Evolutionary conservation across 2,888 invertebrate genomes (phyloP), one percentile per base, ranked within the genome.

Genomic region (Heteromurus nitidus): DNA sequence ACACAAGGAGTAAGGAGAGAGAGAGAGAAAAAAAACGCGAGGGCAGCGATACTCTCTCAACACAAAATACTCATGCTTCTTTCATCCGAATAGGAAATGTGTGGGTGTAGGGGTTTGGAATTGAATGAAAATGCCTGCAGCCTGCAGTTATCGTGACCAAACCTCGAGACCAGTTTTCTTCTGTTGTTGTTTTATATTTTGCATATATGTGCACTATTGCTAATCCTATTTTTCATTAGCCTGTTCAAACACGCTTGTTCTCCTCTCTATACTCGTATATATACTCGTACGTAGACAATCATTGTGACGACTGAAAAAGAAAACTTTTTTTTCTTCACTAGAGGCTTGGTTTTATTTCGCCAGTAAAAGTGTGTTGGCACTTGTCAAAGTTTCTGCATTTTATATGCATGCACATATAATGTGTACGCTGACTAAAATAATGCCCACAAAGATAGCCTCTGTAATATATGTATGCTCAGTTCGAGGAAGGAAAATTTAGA

Each of bases 121-220:
- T 69, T 68, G 77, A 77, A 69, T 69, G 77, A 69, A 69, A 77
- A 77, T 77, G 77, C 77, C 77, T 77, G 60, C 68, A 77, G 77
- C 77, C 77, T 77, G 60, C 68, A 77, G 77, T 77, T 77, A 77
- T 79, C 79, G 79, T 79, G 79, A 79, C 79, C 79, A 64, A 79
- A 79, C 70, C 64, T 79, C 55, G 69, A 70, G 70, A 79, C 79
- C 79, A 70, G 79, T 79, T 79, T 77, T 77, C 31, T 69, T 58
- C 55, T 62, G 47, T 42, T 77, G 30, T 68, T 77, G 31, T 62
- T 69, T 75, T 50, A 13, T 18, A 65, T 47, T 20, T n/a, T 68
- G 68, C 26, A 13, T 64, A 11, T 75, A 47, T 73, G 36, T 60
- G 47, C 47, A 76, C 42, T 64, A 76, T 68, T 47, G 47, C 75